phyloP scores from a whole-genome alignment of 2,888 invertebrate genomes.

The Labia minor region DNA sequence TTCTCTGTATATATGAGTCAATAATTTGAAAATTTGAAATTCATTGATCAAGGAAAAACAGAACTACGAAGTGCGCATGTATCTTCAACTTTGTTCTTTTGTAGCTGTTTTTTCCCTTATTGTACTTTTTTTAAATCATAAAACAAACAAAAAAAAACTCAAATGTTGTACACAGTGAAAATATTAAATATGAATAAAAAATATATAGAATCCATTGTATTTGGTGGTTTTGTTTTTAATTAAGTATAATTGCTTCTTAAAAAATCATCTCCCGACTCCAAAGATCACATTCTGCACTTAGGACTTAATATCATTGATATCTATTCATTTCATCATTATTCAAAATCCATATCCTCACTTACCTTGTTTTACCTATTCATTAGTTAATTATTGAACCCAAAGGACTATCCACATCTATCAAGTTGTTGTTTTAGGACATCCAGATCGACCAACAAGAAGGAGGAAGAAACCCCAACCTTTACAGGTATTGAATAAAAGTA shows the following conservation, averaged over 20 bases:
- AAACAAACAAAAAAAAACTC: slow-evolving; percentile 24
- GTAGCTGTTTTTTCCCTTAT: slow-evolving; percentile 26
- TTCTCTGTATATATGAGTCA: background rate
- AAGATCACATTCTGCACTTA: slow-evolving; percentile 27
- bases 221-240: slow-evolving; percentile 23
- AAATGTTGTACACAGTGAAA: slow-evolving; percentile 28
- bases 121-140: slow-evolving; percentile 27
- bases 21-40: background rate
- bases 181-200: slow-evolving; percentile 27
- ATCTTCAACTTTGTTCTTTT: slow-evolving; percentile 22
- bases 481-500: slow-evolving; percentile 20
- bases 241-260: slow-evolving; percentile 23
- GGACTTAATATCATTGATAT: background rate
- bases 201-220: slow-evolving; percentile 27
- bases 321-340: slow-evolving; percentile 18
- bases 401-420: slow-evolving; percentile 9
- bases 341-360: slow-evolving; percentile 14
- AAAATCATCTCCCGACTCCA: slow-evolving; percentile 22
- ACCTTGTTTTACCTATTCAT: background rate
- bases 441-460: slow-evolving; percentile 29
- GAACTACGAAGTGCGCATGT: slow-evolving; percentile 20
- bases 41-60: slow-evolving; percentile 21
- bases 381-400: slow-evolving; percentile 22
- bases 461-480: slow-evolving; percentile 28
- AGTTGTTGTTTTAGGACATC: slow-evolving; percentile 28